Conservation (phyloP, 1,140 invertebrate species). For the Sitodiplosis mosellana region DNA sequence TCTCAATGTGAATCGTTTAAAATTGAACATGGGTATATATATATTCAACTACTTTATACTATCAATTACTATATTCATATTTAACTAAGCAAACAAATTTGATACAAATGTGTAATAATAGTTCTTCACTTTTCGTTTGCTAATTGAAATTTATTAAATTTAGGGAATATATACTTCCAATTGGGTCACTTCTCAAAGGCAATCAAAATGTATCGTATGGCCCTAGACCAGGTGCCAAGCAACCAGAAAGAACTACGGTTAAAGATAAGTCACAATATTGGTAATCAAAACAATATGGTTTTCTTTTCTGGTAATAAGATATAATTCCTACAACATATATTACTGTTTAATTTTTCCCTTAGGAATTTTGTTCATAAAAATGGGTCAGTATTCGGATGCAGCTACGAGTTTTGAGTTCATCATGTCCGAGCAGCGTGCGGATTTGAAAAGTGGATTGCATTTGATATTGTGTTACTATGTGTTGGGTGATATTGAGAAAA, state of each 20-base stretch:
- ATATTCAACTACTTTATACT: too few relatives aligned
- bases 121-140: too few relatives aligned
- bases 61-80: too few relatives aligned
- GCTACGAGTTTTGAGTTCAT: conserved; percentile 94
- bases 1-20: conserved; percentile 73
- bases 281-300: too few relatives aligned
- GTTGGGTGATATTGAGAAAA: conserved; percentile 81
- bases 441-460: conserved; percentile 80
- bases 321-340: too few relatives aligned
- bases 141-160: too few relatives aligned
- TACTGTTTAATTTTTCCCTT: too few relatives aligned
- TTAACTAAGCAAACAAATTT: too few relatives aligned
- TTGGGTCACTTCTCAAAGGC: conserved; percentile 89
- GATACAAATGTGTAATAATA: too few relatives aligned
- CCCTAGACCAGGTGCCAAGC: conserved; percentile 83
- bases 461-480: conserved; percentile 86
- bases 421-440: conserved; percentile 82
- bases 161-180: conserved; percentile 94
- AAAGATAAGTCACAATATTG: conserved; percentile 98
- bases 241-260: conserved; percentile 81
- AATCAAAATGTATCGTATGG: conserved; percentile 95
- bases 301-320: too few relatives aligned
- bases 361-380: conserved; percentile 71
- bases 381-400: conserved; percentile 92
- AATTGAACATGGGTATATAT: conserved; percentile 95